A percentile compares a stretch with the other conserved stretches of the same genome.
phyloP scores from a whole-genome alignment of 2,113 vertebrate genomes.

The Heliornis fulica region DNA sequence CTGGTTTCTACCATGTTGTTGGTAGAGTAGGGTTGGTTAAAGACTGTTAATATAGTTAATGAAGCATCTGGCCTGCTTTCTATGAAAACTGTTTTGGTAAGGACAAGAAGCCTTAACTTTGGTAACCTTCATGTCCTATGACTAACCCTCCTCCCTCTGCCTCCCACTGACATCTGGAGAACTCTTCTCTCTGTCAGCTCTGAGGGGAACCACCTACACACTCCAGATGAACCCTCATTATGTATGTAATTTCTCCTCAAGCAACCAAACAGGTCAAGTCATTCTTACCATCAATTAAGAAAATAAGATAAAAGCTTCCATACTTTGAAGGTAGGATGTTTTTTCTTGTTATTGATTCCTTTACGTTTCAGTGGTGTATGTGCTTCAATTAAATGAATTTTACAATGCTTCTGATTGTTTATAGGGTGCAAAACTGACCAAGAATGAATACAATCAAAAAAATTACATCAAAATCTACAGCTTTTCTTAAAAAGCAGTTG shows the following conservation, averaged over 20 bases:
- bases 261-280: not conserved
- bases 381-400: not conserved
- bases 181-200: not conserved
- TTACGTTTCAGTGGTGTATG: not conserved
- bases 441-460: not conserved
- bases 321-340: not conserved
- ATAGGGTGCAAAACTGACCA: not conserved
- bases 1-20: not conserved
- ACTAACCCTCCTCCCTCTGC: not conserved
- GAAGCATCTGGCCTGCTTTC: not conserved
- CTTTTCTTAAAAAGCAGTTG: not conserved
- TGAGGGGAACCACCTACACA: not conserved
- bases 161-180: not conserved
- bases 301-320: fast-evolving
- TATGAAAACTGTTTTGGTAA: not conserved
- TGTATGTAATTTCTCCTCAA: not conserved
- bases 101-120: not conserved
- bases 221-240: not conserved
- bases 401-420: not conserved
- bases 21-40: not conserved
- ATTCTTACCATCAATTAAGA: not conserved
- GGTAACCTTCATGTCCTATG: not conserved
- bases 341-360: not conserved
- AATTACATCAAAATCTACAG: not conserved
- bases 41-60: not conserved